A percentile compares a stretch with the other conserved stretches of the same genome.
Evolutionary conservation across 2,888 invertebrate genomes (phyloP).

Genomic region (Campaea margaritaria): DNA sequence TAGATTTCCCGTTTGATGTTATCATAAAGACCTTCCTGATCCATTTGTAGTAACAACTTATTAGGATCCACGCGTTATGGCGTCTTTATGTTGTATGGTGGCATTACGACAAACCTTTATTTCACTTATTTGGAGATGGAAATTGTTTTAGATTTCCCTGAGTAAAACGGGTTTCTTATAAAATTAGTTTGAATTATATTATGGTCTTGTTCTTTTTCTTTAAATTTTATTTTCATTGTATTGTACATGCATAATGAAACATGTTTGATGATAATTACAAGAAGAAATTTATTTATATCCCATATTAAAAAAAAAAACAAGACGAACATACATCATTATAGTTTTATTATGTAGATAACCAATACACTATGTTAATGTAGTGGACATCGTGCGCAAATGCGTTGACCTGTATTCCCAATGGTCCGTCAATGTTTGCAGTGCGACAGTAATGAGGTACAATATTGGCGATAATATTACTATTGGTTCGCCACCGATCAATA

Average conservation of each 20-base stretch:
- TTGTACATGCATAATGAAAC: too few species aligned
- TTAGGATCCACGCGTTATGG: slow-evolving; percentile 14
- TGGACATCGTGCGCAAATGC: slow-evolving; percentile 66
- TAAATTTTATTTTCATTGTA: not conserved
- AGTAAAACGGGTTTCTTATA: too few species aligned
- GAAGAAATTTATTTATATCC: too few species aligned
- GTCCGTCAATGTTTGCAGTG: slow-evolving; percentile 72
- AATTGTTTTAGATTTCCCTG: too few species aligned
- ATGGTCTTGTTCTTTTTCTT: not conserved
- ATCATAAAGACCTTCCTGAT: slow-evolving; percentile 4
- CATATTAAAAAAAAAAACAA: too few species aligned
- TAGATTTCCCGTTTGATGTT: slow-evolving; percentile 1
- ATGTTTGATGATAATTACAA: too few species aligned
- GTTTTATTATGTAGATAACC: not conserved
- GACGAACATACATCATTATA: too few species aligned
- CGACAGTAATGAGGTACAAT: slow-evolving; percentile 75
- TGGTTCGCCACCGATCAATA: slow-evolving; percentile 69
- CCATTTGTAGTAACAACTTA: slow-evolving; percentile 17
- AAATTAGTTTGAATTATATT: not conserved
- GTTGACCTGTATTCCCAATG: slow-evolving; percentile 79
- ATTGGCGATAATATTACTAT: slow-evolving; percentile 54
- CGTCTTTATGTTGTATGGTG: slow-evolving; percentile 5
- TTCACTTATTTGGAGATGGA: not conserved
- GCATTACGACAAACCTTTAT: not conserved
- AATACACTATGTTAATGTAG: slow-evolving; percentile 32